Evolutionary conservation across 2,888 invertebrate species (phyloP), one percentile per base, ranked within the genome.

Genomic region (Chaetogeoica ovagalla): DNA sequence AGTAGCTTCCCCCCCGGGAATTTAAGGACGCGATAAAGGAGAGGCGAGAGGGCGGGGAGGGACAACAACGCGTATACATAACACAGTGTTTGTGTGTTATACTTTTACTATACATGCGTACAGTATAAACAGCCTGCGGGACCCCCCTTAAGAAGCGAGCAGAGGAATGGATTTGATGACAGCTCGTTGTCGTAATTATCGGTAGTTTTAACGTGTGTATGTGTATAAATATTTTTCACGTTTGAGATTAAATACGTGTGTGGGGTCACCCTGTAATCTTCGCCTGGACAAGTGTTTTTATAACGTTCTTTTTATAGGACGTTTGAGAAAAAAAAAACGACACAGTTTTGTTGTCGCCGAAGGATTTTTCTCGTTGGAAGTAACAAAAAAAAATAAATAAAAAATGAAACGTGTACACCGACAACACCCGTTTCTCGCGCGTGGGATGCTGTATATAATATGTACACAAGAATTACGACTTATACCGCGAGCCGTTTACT

Each of bases 381-480:
- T 21, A 55, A 74, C 39, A 74, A 62, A 21, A n/a, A n/a, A n/a
- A n/a, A n/a, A n/a, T n/a, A n/a, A n/a, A n/a, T n/a, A n/a, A n/a
- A n/a, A n/a, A 55, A 65, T 8, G 43, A 66, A 66, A 75, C 66
- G 7, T 19, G 66, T n/a, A n/a, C 39, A 23, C 43, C 39, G n/a
- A n/a, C 66, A 30, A 65, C 65, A 43, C 65, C 59, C 59, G 57
- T 66, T 48, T 76, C n/a, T 57, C 11, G 48, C 48, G 75, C 75
- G 75, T 76, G 66, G 75, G 75, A 59, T 30, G 75, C 30, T 59
- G 43, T 59, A n/a, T n/a, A n/a, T n/a, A n/a, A n/a, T n/a, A n/a
- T n/a, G n/a, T n/a, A n/a, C n/a, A 75, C 75, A 76, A 76, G 75
- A 68, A n/a, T 66, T 68, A 76, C 68, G 57, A 76, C 66, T 76